Evolutionary conservation across 2,113 vertebrate genomes (phyloP), one percentile per base, ranked within the genome.

Genomic region (Chrysochloris asiatica): DNA sequence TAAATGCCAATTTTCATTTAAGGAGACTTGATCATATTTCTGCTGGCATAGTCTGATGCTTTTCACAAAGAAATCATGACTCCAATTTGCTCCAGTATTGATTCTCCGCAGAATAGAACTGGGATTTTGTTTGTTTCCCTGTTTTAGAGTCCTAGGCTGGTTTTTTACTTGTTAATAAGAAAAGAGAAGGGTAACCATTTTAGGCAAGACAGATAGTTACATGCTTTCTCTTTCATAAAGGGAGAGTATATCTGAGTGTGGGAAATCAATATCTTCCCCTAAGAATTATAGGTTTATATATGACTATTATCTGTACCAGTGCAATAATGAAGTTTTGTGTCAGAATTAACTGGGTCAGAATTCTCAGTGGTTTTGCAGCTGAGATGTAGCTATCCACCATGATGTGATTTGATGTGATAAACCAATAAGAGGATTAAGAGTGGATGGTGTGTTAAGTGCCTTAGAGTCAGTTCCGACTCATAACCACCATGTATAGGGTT

Each of bases 141-240:
- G 47, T 77, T 63, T 80, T n/a, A 75, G 38, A 82, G 24, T 63
- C 22, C 9, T 12, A 79, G 5, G 41, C 30, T 59, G 69, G 12
- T 28, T 91, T 78, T 73, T 65, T 2, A 79, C 10, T 92, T 88
- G 21, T 14, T 94, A 52, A 43, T 94, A 47, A 69, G 38, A 43
- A 33, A 43, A 71, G 13, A 84, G n/a, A 69, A 83, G 45, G 6
- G 52, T 16, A 45, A 38, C 38, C 9, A 9, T 88, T 93, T 33
- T 89, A 41, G 43, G 61, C 14, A 92, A 95, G 50, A 90, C 5
- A 89, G 41, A 4, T 61, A 92, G 36, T 94, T 80, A 8, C 7
- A 52, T 41, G 24, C 24, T 78, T 91, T 75, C 33, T 91, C 12
- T 92, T 92, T 90, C 21, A 92, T 65, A 73, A 79, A 86, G 45